Evolutionary conservation across 1,140 invertebrate species (phyloP), one percentile per base, ranked within the genome.

Genomic region (Sinella curviseta): DNA sequence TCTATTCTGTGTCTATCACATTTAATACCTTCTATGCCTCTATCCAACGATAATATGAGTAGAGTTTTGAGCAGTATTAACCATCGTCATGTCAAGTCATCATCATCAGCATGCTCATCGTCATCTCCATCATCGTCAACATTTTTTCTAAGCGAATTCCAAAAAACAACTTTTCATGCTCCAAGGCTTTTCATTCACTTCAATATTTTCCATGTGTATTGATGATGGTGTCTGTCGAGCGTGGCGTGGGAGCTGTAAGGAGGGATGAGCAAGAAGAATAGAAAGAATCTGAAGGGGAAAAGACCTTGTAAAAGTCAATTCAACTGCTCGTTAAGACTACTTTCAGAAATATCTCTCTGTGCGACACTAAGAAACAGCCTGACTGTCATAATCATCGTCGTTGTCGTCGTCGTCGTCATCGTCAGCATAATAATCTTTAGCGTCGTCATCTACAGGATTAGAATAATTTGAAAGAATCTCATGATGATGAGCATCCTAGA

Each of bases 271-370:
- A 60, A 60, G 3, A 17, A 26, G 24, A 60, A n/a, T 60, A n/a
- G n/a, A n/a, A n/a, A n/a, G n/a, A n/a, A n/a, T n/a, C n/a, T n/a
- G n/a, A n/a, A n/a, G n/a, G n/a, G n/a, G n/a, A n/a, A n/a, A n/a
- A n/a, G n/a, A n/a, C n/a, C 55, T 60, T 60, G 24, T 60, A 60
- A 60, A 60, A 60, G 55, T 60, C 55, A 60, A 26, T 60, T 60
- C 24, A 12, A 60, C 3, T 60, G n/a, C 55, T 60, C 55, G 55
- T 60, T 60, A 60, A 8, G 24, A 24, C 24, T 3, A 60, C 55
- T 4, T 60, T 8, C n/a, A 24, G 3, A 60, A 17, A 17, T 26
- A 60, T 24, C 14, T n/a, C 3, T 60, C n/a, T 60, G 24, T 3
- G 55, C 4, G 24, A 14, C 24, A 26, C 55, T 14, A 24, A 3